Evolutionary conservation across 1,140 invertebrate species (phyloP).

Genomic region (Diorhabda sublineata): DNA sequence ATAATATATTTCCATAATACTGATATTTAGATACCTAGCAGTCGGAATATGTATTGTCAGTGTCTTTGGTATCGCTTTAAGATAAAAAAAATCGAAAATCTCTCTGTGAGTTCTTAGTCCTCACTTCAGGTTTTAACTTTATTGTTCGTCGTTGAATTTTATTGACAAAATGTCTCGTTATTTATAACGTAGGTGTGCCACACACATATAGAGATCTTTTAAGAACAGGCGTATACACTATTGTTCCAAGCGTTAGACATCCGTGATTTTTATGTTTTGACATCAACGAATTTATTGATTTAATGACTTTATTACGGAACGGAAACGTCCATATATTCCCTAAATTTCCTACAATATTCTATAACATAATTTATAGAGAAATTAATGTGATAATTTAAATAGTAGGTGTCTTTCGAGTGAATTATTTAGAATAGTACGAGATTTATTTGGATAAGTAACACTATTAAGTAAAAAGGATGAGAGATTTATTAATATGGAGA

Average conservation of each 20-base stretch:
- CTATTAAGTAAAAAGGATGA: too few relatives aligned
- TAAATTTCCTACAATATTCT: not conserved
- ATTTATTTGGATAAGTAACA: too few relatives aligned
- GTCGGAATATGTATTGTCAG: not conserved
- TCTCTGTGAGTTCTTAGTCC: slow-evolving; percentile 1
- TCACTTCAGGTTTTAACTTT: slow-evolving; percentile 2
- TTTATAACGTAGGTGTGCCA: slow-evolving; percentile 1
- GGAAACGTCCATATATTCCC: not conserved
- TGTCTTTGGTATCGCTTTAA: not conserved
- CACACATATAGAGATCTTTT: not conserved
- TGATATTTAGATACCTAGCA: not conserved
- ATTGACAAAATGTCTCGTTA: slow-evolving; percentile 2
- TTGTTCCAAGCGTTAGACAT: not conserved
- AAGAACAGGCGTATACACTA: slow-evolving; percentile 2
- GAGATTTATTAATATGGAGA: too few relatives aligned
- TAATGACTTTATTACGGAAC: not conserved
- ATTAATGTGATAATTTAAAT: too few relatives aligned
- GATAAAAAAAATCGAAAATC: not conserved
- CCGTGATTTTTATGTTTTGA: not conserved
- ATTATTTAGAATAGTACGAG: too few relatives aligned
- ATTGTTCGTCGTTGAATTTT: slow-evolving; percentile 2
- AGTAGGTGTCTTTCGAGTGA: too few relatives aligned
- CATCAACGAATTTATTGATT: slow-evolving; percentile 3
- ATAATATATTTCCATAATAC: slow-evolving; percentile 1
- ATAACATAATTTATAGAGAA: not conserved